These are phyloP conservation scores for Blera fallax DNA, from an alignment of 2,888 invertebrate genomes.

Conservation along the genomic window DNA sequence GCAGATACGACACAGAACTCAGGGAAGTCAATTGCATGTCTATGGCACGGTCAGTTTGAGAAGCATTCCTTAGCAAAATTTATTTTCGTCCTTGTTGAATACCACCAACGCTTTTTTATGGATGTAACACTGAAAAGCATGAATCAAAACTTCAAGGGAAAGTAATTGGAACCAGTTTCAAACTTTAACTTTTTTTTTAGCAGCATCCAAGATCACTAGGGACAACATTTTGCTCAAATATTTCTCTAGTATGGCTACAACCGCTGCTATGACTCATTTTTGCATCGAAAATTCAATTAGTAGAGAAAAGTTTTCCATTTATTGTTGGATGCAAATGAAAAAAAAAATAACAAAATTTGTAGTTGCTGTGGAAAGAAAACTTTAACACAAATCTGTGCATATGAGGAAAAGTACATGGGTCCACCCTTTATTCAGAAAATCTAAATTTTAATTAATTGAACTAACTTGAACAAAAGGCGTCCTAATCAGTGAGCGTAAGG, in stretches of 20 bases:
- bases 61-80: no score
- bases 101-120: no score
- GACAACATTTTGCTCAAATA: constrained; percentile 7
- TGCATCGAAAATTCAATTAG: constrained; percentile 54
- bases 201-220: constrained; percentile 29
- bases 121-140: no score
- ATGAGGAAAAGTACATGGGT: not conserved
- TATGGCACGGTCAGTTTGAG: no score
- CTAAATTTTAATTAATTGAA: not conserved
- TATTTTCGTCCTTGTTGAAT: no score
- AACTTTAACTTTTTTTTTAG: constrained; percentile 1
- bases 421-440: not conserved
- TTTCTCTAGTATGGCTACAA: not conserved
- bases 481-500: not conserved
- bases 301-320: constrained; percentile 36
- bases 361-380: not conserved
- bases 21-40: no score
- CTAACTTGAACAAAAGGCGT: not conserved
- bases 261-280: constrained; percentile 16
- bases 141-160: not conserved
- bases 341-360: not conserved
- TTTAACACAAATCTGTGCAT: not conserved
- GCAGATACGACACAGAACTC: no score
- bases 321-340: not conserved
- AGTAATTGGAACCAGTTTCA: not conserved